These are phyloP conservation scores for Saccopteryx leptura DNA, from an alignment of 2,113 vertebrate species.

Conservation along the genomic window DNA sequence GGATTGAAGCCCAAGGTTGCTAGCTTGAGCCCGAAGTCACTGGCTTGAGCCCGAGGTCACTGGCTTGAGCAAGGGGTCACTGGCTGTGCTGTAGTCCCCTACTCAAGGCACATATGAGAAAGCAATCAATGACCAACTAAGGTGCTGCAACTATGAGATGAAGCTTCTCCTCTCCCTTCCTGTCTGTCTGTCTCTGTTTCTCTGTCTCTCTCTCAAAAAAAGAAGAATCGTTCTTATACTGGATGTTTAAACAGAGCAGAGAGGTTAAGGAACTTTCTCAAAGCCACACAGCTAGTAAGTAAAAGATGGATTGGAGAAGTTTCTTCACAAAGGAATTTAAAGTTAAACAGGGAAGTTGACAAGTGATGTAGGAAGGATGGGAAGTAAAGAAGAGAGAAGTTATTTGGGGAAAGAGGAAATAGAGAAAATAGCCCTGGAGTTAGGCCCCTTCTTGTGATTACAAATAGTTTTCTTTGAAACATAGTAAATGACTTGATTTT, in stretches of 20 bases:
- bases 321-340: constrained; percentile 1
- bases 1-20: too few species aligned
- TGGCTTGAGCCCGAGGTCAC: too few species aligned
- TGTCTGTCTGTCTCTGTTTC: too few species aligned
- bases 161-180: neutral
- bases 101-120: too few species aligned
- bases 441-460: neutral
- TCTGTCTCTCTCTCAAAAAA: too few species aligned
- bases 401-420: neutral
- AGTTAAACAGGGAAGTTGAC: neutral
- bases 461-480: neutral
- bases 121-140: too few species aligned
- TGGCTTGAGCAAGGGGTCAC: too few species aligned
- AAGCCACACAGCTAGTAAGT: neutral
- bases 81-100: too few species aligned
- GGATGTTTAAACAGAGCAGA: constrained; percentile 8
- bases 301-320: neutral
- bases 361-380: neutral
- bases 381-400: neutral
- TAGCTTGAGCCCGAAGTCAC: too few species aligned
- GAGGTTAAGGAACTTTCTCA: neutral
- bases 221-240: neutral
- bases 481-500: neutral
- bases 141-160: too few species aligned
- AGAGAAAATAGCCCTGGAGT: neutral